Base-by-base conservation (phyloP, 2,113 vertebrate species). In the Ctenodactylus gundi region DNA sequence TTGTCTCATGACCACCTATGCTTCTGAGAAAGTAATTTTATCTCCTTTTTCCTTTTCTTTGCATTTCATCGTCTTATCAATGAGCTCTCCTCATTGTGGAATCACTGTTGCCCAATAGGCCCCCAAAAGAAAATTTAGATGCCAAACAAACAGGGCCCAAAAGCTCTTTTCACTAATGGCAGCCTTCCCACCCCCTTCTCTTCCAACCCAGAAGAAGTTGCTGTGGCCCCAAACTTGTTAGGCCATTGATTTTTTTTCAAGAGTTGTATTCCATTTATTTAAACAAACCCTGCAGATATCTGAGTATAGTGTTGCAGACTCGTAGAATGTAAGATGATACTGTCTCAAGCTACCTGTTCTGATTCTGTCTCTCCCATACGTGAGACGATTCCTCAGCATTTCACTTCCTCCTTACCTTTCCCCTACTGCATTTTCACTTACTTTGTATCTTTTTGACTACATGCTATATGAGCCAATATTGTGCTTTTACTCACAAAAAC, bases 191-290 rank as follows among this genome's bases (percentile, higher is more conserved):
- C 4, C 27, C 46, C 36, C 60, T 39, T 46, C 12, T 65, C 20
- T 25, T 90, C 62, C 62, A 70, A 29, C 57, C 46, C 77, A n/a
- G 14, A 55, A 88, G 20, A 85, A 55, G 17, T 49, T n/a, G 5
- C 12, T 83, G 15, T 68, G 72, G 27, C 39, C 62, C 68, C 49
- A 36, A 91, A 39, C 17, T 72, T 65, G 15, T 65, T 75, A 41
- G 25, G 46, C 34, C 36, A 25, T 67, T 46, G 41, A 4, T 41
- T 60, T 51, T 53, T 51, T 46, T 77, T n/a, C 14, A 91, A 34
- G 58, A 70, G 55, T 44, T 68, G 65, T 31, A 76, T 84, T 36
- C 41, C 36, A 73, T 25, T 94, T 91, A 51, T 68, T 93, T 94
- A 84, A 88, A 58, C 51, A 77, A 94, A 62, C 78, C 0, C 7